Evolutionary conservation across 2,113 vertebrate genomes (phyloP).

Genomic region (Coryphaenoides rupestris): DNA sequence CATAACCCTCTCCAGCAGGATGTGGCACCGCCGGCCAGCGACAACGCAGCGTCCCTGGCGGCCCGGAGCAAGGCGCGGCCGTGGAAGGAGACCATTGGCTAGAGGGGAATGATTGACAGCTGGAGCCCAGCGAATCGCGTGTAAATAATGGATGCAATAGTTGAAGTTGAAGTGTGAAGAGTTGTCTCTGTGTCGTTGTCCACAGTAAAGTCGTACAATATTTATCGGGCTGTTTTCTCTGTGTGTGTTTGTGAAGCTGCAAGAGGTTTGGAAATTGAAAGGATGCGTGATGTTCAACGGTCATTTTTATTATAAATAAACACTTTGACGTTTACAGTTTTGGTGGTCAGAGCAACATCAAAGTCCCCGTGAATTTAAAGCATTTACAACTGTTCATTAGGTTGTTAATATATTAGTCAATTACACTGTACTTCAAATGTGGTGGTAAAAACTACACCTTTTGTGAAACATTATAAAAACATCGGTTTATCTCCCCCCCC

Average conservation of each 20-base stretch:
- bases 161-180: not conserved
- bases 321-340: not conserved
- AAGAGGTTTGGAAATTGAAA: not conserved
- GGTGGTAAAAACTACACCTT: constrained; percentile 23
- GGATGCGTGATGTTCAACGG: constrained; percentile 9
- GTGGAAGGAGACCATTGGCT: constrained; percentile 82
- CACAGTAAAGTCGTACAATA: too few species aligned
- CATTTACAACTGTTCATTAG: constrained; percentile 3
- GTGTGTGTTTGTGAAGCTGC: too few species aligned
- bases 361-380: not conserved
- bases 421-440: not conserved
- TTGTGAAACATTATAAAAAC: constrained; percentile 24
- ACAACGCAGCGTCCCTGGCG: constrained; percentile 27
- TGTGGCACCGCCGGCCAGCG: constrained; percentile 37
- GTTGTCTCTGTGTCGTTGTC: too few species aligned
- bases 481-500: not conserved
- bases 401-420: constrained; percentile 15
- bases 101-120: constrained; percentile 6
- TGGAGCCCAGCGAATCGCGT: constrained; percentile 16
- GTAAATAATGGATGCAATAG: constrained; percentile 65
- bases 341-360: not conserved
- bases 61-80: constrained; percentile 59
- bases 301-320: constrained; percentile 65
- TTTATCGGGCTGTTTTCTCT: too few species aligned
- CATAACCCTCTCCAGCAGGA: constrained; percentile 80